Evolutionary conservation across 2,888 invertebrate species (phyloP), one percentile per base, ranked within the genome.

Genomic region (Seira musarum): DNA sequence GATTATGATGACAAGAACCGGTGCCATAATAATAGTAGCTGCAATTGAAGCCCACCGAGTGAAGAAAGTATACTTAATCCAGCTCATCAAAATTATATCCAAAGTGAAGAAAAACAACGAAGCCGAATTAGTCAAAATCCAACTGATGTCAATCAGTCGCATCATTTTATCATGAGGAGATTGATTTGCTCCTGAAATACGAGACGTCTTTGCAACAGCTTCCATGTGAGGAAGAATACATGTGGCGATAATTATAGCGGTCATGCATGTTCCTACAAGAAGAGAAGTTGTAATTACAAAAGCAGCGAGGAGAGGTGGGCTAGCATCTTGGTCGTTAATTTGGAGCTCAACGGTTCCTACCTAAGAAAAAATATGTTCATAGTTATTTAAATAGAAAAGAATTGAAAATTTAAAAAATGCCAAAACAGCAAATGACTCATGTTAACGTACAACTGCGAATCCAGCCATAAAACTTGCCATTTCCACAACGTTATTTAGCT

Each of bases 321-420:
- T 81, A 13, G 71, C 79, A 70, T 84, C 84, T 1, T 24, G 82
- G 24, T 84, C 85, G 21, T 83, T 85, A 30, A 85, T 85, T 83
- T 85, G 85, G 2, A 85, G 61, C 22, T 85, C 85, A 1, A 85
- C 83, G 0, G 84, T 82, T 1, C 83, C 82, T 0, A 84, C 85
- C 85, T 85, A 53, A 1, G 24, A 35, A 35, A 25, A 13, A 13
- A 5, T 2, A 3, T 46, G 40, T 68, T 17, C n/a, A n/a, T n/a
- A n/a, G n/a, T n/a, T n/a, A 68, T 68, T 10, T 8, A 17, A 8
- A 46, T 49, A 53, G 15, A 5, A 17, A 21, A 46, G 66, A 8
- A 57, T 24, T 19, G 8, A n/a, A n/a, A n/a, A n/a, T n/a, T n/a
- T n/a, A n/a, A n/a, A n/a, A n/a, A n/a, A n/a, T n/a, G n/a, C n/a